phyloP scores from a whole-genome alignment of 2,113 vertebrate genomes.

The Tauraco erythrolophus region DNA sequence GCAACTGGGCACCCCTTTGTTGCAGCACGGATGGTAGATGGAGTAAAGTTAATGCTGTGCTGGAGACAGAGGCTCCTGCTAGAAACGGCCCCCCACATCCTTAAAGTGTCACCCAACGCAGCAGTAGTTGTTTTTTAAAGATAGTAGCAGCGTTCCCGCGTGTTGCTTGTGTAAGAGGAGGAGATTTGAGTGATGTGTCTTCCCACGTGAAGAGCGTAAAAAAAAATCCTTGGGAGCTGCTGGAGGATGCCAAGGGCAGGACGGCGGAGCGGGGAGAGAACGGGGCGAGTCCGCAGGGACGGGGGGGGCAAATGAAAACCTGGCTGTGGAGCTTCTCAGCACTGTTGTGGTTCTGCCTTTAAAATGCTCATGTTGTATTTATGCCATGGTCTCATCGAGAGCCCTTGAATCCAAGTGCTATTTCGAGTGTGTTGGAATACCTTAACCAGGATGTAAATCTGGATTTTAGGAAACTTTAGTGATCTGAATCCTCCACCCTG shows the following conservation, averaged over 20 bases:
- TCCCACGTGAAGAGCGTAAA: accelerated
- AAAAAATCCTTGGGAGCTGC: background rate
- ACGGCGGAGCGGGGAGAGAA: background rate
- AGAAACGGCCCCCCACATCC: background rate
- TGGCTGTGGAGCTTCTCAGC: background rate
- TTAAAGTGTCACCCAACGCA: background rate
- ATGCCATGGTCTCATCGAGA: background rate
- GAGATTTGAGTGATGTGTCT: accelerated
- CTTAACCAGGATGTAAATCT: background rate
- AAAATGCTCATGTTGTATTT: background rate
- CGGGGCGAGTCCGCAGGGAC: background rate
- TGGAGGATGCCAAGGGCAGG: accelerated
- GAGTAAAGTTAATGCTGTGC: background rate
- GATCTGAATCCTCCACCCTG: accelerated
- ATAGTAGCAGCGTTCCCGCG: accelerated
- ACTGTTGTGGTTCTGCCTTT: background rate
- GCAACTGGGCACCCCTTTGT: background rate
- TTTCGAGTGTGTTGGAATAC: background rate
- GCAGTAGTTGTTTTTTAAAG: background rate
- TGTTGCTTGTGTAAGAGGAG: background rate
- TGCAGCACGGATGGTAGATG: background rate
- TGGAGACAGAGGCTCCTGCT: background rate
- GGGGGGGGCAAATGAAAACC: too few species aligned
- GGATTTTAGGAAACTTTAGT: background rate
- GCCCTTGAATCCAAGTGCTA: background rate